Evolutionary conservation across 1,140 invertebrate genomes (phyloP), one percentile per base, ranked within the genome.

Genomic region (Leptopilina boulardi): DNA sequence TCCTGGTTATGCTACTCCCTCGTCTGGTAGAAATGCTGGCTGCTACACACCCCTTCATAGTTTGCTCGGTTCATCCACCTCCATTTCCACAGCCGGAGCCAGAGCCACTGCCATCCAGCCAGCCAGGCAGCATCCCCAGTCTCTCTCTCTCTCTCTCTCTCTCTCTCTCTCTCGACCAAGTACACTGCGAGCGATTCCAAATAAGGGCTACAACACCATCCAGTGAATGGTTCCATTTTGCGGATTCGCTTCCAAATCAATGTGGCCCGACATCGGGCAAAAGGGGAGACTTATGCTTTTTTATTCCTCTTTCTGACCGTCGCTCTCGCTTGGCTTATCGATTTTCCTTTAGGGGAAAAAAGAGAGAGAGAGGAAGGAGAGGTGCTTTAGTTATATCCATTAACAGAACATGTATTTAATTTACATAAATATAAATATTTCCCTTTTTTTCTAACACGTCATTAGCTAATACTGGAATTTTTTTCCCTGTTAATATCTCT

Each of bases 1-100:
- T 81, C 38, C 21, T 41, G 30, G 44, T 75, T 66, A 74, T 71
- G 77, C 80, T 71, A 76, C 80, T 78, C 83, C 76, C 81, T 79
- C 76, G 73, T 66, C 77, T 75, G 75, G 54, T 59, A 42, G 54
- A 80, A 73, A 75, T 71, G 78, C 80, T 38, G 9, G 5, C 30
- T 34, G 6, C 30, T n/a, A n/a, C n/a, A n/a, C 77, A 82, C 79
- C 82, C 83, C 82, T 74, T 79, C 74, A 75, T 80, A 79, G 23
- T 34, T 71, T 51, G 77, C 80, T 76, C 80, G 76, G 87, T 88
- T 88, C 85, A 87, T 87, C 86, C 86, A 86, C 87, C 87, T 85
- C 83, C 80, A 73, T 78, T 66, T 34, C 77, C 26, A 30, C 21
- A 66, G 71, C 77, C 38, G 70, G 70, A 38, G 59, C 77, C 42